A percentile compares a stretch with the other conserved stretches of the same genome.
phyloP scores from a whole-genome alignment of 2,797 vertebrate species.

The Periparus ater region DNA sequence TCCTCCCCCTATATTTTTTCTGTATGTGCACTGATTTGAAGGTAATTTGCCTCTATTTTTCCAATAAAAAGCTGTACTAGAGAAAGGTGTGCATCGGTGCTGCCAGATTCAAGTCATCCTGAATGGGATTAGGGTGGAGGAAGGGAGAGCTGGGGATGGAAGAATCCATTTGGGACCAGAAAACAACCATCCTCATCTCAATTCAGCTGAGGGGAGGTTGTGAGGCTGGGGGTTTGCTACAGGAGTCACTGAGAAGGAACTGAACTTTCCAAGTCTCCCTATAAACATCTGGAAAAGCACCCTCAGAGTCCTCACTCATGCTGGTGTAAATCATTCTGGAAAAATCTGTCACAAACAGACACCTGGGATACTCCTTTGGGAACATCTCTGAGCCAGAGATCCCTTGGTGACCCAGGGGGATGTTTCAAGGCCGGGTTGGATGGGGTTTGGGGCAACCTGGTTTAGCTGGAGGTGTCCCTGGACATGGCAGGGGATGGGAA shows the following conservation, averaged over 20 bases:
- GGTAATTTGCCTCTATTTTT: not conserved
- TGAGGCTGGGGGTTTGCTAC: not conserved
- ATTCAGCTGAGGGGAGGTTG: not conserved
- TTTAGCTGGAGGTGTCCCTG: not conserved
- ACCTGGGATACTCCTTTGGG: accelerated
- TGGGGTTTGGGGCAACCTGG: not conserved
- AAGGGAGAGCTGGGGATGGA: not conserved
- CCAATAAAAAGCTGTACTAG: not conserved
- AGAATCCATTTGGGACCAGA: not conserved
- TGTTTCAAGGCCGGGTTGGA: not conserved
- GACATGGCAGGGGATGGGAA: not conserved
- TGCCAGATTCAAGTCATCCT: not conserved
- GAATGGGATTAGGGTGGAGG: not conserved
- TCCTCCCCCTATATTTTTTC: not conserved
- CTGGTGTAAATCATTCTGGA: not conserved
- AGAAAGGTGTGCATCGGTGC: not conserved
- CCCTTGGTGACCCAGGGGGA: not conserved
- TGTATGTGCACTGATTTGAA: not conserved
- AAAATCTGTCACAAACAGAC: not conserved
- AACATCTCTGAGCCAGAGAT: not conserved
- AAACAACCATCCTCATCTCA: accelerated
- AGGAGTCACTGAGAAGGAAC: not conserved
- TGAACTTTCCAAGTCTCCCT: not conserved
- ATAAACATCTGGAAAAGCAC: not conserved
- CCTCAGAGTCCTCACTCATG: not conserved